Evolutionary conservation across 2,797 vertebrate genomes (phyloP), one percentile per base, ranked within the genome.

Genomic region (Acrocephalus scirpaceus): DNA sequence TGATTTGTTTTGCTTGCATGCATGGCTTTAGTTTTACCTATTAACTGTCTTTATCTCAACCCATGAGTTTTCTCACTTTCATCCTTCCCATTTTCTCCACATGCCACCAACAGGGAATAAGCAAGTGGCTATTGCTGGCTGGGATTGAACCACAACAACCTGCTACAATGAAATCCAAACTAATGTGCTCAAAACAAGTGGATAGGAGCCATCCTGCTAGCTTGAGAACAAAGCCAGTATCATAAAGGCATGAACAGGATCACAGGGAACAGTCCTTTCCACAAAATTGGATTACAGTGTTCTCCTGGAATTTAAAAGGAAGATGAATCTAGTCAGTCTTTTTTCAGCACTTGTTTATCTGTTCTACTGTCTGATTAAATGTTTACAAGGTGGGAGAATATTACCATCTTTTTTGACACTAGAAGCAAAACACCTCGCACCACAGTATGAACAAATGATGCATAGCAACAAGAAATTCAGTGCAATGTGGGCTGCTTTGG

Each of bases 61-160:
- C 34, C 16, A 25, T 3, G 16, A 25, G 19, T 85, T 48, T 73
- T 60, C 16, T 42, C 19, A 42, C 30, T 66, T 90, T 42, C 13
- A 32, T 19, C 30, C 18, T 72, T 58, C 18, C 26, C 42, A 5
- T 60, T 72, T 26, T 42, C 26, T 84, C n/a, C 27, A 19, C 40
- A 17, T 54, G 30, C 30, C 40, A 36, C 22, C 1, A 5, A 60
- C 13, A 9, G 19, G 16, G 30, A 78, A 16, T 58, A 22, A 78
- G 19, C 0, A 0, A 47, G 26, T 0, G 0, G 26, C 40, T 77
- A 0, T 23, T 81, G 26, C 48, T 77, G 58, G 9, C 45, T 72
- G 38, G 29, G 30, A 32, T 66, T 42, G 72, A 77, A 72, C 58
- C 30, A 65, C 10, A 21, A 26, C 25, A 84, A 36, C 20, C 21